Base-by-base conservation (phyloP, 2,888 invertebrate species). In the Lottia scabra region DNA sequence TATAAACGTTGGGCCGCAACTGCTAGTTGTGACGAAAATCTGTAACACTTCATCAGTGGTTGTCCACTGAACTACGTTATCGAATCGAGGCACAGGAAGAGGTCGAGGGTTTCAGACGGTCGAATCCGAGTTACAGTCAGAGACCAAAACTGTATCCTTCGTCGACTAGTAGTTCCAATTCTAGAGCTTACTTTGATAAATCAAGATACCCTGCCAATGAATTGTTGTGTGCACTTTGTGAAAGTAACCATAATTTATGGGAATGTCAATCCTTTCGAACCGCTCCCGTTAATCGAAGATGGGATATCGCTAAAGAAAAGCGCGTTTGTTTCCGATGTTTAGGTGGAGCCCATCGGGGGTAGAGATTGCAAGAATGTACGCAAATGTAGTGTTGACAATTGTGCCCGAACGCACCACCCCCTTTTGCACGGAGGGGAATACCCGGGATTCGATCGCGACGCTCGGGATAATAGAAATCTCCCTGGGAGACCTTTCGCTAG, bases 391-490 rank as follows among this genome's bases (percentile, higher is more conserved):
- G 19, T 56, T 19, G 56, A 56, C 12, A 56, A 56, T 56, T 56
- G 56, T 56, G 8, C 56, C 16, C 56, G 56, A n/a, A 19, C 56
- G n/a, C 56, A 56, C 19, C 56, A 56, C 19, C 6, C 56, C 19
- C 56, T 56, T n/a, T 56, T 56, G 56, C 56, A 56, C 56, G 19
- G 56, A 56, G 56, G 56, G 56, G 56, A 19, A 19, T 56, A 56
- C 19, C 56, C 56, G 19, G 56, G 30, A 30, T 30, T 30, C 30
- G 30, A 30, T 30, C 30, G 30, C 30, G 30, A 30, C 30, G 6
- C 30, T 30, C 30, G 30, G 30, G 30, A 30, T 30, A 30, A 6
- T 6, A 30, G 30, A 30, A 30, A 30, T 30, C 30, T 2, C 2
- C 30, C 30, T 6, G 30, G 30, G 30, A 30, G 30, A 30, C 30